Evolutionary conservation across 2,113 vertebrate genomes (phyloP), one percentile per base, ranked within the genome.

Genomic region (Herpetotheres cachinnans): DNA sequence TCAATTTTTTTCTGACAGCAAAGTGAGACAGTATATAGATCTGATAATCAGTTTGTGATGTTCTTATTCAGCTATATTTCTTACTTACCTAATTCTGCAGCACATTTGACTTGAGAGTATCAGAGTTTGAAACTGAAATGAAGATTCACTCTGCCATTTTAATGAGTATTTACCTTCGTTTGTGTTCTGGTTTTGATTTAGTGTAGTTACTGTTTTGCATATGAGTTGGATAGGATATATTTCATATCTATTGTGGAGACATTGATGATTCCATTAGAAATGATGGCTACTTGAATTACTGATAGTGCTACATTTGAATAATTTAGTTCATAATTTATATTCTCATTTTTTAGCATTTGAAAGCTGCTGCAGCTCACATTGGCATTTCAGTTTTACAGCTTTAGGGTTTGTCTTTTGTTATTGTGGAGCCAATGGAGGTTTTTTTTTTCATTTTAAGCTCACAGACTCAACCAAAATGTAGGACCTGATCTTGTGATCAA

Each of bases 321-420:
- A 94, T 78, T 86, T 66, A 67, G 18, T 86, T 86, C 47, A 19
- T 89, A 61, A 76, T 91, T 89, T 86, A 79, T 96, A 71, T 90
- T 97, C 84, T 93, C 21, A 13, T 62, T 91, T 81, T 93, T 82
- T 32, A 89, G 80, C 58, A 59, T 83, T 73, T 95, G 69, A 93
- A 93, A 78, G 63, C 78, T 88, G 38, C 78, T 87, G 47, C 80
- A 95, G 40, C 38, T 66, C 61, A 91, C 67, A 94, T 54, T 73
- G 61, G 59, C 54, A 63, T 78, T 95, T 85, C 40, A 74, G 25
- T 96, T 97, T 94, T 95, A 69, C 32, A 94, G 44, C 73, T 95
- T 70, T 74, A 72, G 90, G 36, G 32, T 74, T 96, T 96, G 17
- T 84, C 88, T 78, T 89, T 82, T 65, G 42, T 94, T 84, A 69